These are phyloP conservation scores for Aselliscus stoliczkanus DNA, from an alignment of 2,797 vertebrate genomes.

Conservation along the genomic window DNA sequence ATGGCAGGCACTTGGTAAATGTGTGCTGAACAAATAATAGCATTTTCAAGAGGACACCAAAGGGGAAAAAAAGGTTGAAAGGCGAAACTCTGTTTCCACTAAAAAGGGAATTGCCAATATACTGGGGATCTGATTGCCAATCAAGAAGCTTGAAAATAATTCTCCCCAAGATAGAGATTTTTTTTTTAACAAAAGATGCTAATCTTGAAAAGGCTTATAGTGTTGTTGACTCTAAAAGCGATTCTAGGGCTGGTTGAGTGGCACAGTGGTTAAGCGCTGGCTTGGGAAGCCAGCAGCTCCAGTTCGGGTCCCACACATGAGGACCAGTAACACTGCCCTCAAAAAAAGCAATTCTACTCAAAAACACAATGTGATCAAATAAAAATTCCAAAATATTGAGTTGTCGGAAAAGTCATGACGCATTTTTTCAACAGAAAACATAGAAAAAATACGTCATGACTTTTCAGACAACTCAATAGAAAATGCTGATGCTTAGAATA, in stretches of 20 bases:
- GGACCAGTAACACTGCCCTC: too few relatives aligned
- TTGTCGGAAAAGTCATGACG: too few relatives aligned
- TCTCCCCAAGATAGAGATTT: neutral
- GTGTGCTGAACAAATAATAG: neutral
- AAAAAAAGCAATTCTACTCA: neutral
- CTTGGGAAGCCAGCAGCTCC: too few relatives aligned
- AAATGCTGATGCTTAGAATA: neutral
- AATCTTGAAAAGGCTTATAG: neutral
- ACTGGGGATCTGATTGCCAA: neutral
- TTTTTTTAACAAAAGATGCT: neutral
- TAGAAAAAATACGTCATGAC: too few relatives aligned
- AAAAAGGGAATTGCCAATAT: neutral
- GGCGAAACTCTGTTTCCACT: neutral
- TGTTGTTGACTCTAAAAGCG: neutral
- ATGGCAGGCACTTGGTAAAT: neutral
- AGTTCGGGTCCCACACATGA: too few relatives aligned
- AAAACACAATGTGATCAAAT: neutral
- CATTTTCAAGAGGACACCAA: neutral
- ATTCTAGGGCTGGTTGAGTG: too few relatives aligned
- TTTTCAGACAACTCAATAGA: neutral
- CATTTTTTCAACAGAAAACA: too few relatives aligned
- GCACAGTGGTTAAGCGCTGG: too few relatives aligned
- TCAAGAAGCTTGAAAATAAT: neutral
- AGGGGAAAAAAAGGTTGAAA: neutral
- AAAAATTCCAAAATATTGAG: neutral